phyloP scores from a whole-genome alignment of 2,888 invertebrate genomes.

The Calliscelio sp. region DNA sequence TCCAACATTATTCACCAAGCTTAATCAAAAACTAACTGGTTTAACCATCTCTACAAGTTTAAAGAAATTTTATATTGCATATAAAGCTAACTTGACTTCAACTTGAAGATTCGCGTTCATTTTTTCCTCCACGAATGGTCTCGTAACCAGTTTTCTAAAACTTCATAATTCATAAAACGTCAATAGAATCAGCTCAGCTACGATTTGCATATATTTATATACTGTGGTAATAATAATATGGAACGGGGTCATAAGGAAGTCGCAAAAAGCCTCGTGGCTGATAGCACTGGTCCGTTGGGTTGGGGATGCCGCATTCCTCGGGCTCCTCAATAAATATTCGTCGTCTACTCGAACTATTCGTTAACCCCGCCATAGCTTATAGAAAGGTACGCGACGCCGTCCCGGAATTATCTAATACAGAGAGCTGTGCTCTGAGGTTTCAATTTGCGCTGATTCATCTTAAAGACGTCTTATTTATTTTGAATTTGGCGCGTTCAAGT shows the following conservation, averaged over 20 bases:
- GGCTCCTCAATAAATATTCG: conserved; percentile 72
- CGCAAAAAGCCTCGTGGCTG: conserved; percentile 62
- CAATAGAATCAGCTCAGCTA: conserved; percentile 25
- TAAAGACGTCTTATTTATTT: conserved; percentile 66
- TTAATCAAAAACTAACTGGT: no score
- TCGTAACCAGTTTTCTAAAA: neutral
- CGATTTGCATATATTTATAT: conserved; percentile 52
- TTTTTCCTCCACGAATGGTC: neutral
- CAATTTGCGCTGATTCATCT: conserved; percentile 51
- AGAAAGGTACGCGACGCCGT: conserved; percentile 14
- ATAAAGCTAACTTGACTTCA: no score
- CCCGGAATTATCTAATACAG: conserved; percentile 45
- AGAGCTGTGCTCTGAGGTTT: conserved; percentile 19
- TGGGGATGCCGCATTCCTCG: conserved; percentile 52
- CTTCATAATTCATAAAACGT: conserved; percentile 16
- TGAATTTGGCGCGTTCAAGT: conserved; percentile 73
- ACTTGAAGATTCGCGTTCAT: no score
- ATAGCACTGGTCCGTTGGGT: conserved; percentile 33
- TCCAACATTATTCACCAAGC: no score
- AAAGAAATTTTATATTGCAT: no score
- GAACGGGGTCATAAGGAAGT: conserved; percentile 52
- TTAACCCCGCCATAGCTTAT: conserved; percentile 19
- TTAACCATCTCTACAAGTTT: neutral
- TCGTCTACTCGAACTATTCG: conserved; percentile 41
- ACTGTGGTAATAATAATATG: conserved; percentile 41